Evolutionary conservation across 2,797 vertebrate species (phyloP), one percentile per base, ranked within the genome.

Genomic region (Cirrhinus molitorella): DNA sequence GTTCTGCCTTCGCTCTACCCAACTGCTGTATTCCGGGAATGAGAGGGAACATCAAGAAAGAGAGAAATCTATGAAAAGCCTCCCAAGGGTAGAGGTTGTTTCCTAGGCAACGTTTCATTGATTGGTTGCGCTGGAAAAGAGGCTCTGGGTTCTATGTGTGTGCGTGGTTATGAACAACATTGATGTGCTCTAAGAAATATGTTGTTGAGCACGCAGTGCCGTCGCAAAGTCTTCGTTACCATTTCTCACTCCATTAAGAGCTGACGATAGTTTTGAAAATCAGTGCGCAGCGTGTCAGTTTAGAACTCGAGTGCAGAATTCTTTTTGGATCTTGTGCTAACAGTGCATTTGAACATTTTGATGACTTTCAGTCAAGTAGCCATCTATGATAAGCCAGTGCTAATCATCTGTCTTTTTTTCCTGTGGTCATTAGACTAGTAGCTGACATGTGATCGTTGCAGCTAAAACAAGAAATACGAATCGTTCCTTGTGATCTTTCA

Each of bases 61-160:
- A 86, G 84, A 90, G 87, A 89, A 88, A 83, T 87, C 86, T 85
- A 89, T 89, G 88, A 86, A 91, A 90, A 94, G 92, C 89, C 91
- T 94, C 93, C 73, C 88, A 93, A 93, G 95, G 94, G 93, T 91
- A 93, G 92, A 95, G 95, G 95, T 94, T 93, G 94, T 96, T 94
- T 94, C 96, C 93, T 91, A 86, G 92, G 95, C 92, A 96, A 96
- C 95, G 49, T 86, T 81, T 81, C 85, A 61, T 91, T 90, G 93
- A 94, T 93, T 93, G 93, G 95, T 68, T 87, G 91, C 51, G 66
- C 88, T 74, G 16, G 77, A 89, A 40, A 80, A 85, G 84, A 92
- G 92, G 91, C 90, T 89, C 88, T 90, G 88, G 88, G 92, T 88
- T 92, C 90, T 88, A 68, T 90, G 78, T 90, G 49, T 85, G 91